Percentiles rank a stretch among this genome's conserved stretches.
phyloP scores from a whole-genome alignment of 2,888 invertebrate genomes.

The Vanessa cardui region DNA sequence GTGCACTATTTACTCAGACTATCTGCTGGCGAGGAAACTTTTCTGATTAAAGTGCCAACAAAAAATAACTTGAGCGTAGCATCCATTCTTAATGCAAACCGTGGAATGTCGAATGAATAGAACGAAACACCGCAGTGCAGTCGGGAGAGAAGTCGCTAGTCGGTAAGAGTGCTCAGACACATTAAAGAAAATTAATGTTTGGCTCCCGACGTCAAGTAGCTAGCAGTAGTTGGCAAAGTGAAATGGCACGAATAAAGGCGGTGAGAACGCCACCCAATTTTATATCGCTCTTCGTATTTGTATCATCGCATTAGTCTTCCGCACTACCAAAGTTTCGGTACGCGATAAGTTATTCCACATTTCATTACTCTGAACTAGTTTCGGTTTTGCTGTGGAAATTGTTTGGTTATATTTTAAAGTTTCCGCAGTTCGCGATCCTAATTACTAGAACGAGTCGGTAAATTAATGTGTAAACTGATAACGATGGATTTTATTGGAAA shows the following conservation, averaged over 20 bases:
- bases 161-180: conserved; percentile 80
- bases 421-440: background rate
- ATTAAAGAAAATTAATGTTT: conserved; percentile 83
- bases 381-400: conserved; percentile 41
- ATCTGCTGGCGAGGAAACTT: conserved; percentile 58
- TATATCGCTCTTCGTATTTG: conserved; percentile 66
- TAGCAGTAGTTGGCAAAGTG: conserved; percentile 76
- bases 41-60: conserved; percentile 73
- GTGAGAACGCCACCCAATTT: conserved; percentile 66
- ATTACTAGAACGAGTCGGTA: background rate
- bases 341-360: conserved; percentile 62
- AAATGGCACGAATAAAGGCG: conserved; percentile 75
- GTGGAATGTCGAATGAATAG: conserved; percentile 72
- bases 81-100: conserved; percentile 77
- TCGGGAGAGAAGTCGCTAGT: conserved; percentile 53
- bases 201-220: conserved; percentile 77
- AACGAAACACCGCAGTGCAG: conserved; percentile 82
- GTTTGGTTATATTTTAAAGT: conserved; percentile 14
- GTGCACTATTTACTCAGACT: conserved; percentile 59
- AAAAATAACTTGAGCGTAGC: conserved; percentile 66
- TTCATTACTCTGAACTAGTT: conserved; percentile 57
- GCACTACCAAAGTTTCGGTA: conserved; percentile 57
- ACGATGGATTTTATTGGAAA: background rate
- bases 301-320: conserved; percentile 65
- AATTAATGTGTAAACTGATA: background rate